Base-by-base conservation (phyloP, 2,113 vertebrate species). In the Periophthalmodon schlosseri region DNA sequence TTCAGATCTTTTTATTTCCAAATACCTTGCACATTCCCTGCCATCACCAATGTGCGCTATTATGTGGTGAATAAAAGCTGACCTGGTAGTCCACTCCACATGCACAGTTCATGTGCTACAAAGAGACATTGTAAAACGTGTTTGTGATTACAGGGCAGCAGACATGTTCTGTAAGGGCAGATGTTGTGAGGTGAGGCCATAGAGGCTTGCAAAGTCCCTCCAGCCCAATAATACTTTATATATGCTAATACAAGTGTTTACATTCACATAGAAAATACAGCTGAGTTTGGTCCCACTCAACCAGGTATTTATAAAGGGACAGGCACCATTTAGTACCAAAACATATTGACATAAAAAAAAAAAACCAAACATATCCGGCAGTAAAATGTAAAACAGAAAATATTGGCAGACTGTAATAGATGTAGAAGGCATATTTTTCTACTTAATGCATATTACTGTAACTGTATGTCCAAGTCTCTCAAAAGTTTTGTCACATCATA, bases 141-240 rank as follows among this genome's bases (percentile, higher is more conserved):
- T 75, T 70, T 70, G 54, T 52, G 56, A 54, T 70, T 44, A 77
- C 46, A 56, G 78, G 72, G 66, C 79, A 83, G 78, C 24, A n/a
- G 57, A 24, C 68, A 74, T 79, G 44, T 75, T 80, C 60, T 50
- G 61, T 28, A 76, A 77, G 67, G 63, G 68, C 78, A 67, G 65
- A 57, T 72, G 68, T 44, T 49, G 33, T 74, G 46, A 72, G 67
- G 61, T 76, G 69, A 65, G 74, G 75, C 46, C 70, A 58, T 58
- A 76, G 70, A 86, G 76, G 83, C 74, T 80, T 77, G 5, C 79
- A 21, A 13, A 52, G 56, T 68, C 8, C 56, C 60, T 11, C 75
- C 56, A 47, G 72, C 76, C 76, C 64, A 73, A 12, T 74, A 89
- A 89, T 82, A 87, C 81, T 85, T 86, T 71, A 56, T 56, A 56